Percentiles rank a stretch among this genome's conserved stretches.
Conservation (phyloP, 2,113 vertebrate species). For the Phalacrocorax aristotelis region DNA sequence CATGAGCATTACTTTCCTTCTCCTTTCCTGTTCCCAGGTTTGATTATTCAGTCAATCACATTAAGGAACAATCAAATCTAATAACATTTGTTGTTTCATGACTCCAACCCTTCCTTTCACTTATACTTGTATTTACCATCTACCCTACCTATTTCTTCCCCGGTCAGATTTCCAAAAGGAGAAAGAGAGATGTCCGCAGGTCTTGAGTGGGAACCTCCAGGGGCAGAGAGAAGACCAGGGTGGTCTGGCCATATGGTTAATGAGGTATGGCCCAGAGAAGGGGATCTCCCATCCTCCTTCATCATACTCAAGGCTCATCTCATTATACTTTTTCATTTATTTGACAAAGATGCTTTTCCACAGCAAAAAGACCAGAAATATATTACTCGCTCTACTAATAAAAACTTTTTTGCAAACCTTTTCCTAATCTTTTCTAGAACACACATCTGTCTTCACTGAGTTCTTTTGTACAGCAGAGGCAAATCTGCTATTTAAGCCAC, state of each 20-base stretch:
- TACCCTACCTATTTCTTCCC: background rate
- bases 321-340: background rate
- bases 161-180: background rate
- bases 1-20: background rate
- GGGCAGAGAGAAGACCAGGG: background rate
- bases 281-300: background rate
- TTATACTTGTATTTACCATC: background rate
- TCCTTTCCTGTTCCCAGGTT: background rate
- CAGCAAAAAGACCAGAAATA: background rate
- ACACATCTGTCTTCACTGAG: background rate
- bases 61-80: background rate
- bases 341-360: background rate
- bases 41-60: background rate
- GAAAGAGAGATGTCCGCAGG: background rate
- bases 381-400: background rate
- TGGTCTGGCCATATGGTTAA: accelerated
- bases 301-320: background rate
- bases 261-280: accelerated
- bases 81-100: background rate
- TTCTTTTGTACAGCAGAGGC: background rate
- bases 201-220: background rate
- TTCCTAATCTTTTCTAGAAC: background rate
- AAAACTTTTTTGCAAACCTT: background rate
- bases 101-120: background rate
- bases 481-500: background rate